Evolutionary conservation across 2,797 vertebrate species (phyloP), one percentile per base, ranked within the genome.

Genomic region (Anguilla obscura): DNA sequence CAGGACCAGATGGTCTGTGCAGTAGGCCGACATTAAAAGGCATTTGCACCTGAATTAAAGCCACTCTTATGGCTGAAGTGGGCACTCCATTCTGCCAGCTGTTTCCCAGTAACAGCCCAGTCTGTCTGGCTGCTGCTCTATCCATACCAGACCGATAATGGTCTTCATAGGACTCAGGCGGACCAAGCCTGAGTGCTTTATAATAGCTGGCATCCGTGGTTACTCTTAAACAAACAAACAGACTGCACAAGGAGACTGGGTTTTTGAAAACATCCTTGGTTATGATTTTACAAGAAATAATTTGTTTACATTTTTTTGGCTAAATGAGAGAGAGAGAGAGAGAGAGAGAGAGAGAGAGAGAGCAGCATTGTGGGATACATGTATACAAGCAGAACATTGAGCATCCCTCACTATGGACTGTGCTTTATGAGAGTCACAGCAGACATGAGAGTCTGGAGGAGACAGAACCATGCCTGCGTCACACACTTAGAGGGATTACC

Each of bases 21-120:
- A 5, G 18, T 8, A 50, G 79, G 40, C 45, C 7, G 40, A 3
- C 45, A 48, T 82, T 82, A 50, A 82, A 50, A 82, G 21, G 45
- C 45, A 82, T 48, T 82, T 82, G 79, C 45, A 82, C 40, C 79
- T 82, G 79, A 24, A 48, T 48, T 24, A 82, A 82, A 45, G 40
- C 36, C 14, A 30, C 79, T 82, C 45, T 82, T 45, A 8, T 82
- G 16, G 79, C 18, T 82, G 21, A 82, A 82, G 79, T 82, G 79
- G 79, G 40, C 79, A 82, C 18, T 82, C 21, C 21, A 24, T 45
- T 0, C 8, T 6, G 21, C 16, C 79, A 82, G 79, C 45, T 82
- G 79, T 82, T 82, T 82, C 18, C 79, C 45, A n/a, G 40, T 82
- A 82, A 48, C 50, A n/a, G 9, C 40, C 18, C 3, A 2, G 45